Base-by-base conservation (phyloP, 2,888 invertebrate species). In the Ptilodon capucinus region DNA sequence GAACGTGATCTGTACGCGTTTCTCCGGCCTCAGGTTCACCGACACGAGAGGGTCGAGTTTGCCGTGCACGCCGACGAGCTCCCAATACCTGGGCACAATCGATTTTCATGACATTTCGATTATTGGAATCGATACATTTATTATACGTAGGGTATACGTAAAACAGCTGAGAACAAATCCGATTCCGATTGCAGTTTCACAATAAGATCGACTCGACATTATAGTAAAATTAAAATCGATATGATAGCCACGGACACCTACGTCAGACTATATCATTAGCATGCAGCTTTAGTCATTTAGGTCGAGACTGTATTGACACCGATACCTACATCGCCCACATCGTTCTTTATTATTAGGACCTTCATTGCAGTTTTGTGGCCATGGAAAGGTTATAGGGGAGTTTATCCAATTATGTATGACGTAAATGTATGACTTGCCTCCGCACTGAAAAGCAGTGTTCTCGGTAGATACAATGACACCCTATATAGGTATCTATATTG, bases 1-100 rank as follows among this genome's bases (percentile, higher is more conserved):
- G 74, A 98, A 95, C 32, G 94, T 94, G 51, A 98, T 95, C 86
- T 96, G 96, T 34, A 97, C 96, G 51, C 95, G 93, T 79, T 96
- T 97, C 80, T 97, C 97, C 6, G 97, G 96, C 75, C 95, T 92
- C 66, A 98, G 92, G 89, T 96, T 96, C 38, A 98, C 94, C 60
- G 97, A 95, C 44, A 97, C 97, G 66, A 98, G 89, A 0, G 97
- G 98, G 84, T 97, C 96, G 50, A 98, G 92, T 82, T 97, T 95
- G 43, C 98, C 98, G 81, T 98, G 97, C 56, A 95, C 94, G 39
- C 93, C 92, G 36, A 97, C 93, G 58, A 98, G 90, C 82, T 98
- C 97, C 76, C 93, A 93, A 80, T 96, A 97, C 78, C 96, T 96
- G 84, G 17, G 87, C 85, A 39, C 43, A 14, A 42, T 2, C n/a